These are phyloP conservation scores for Nomada hirtipes DNA, from an alignment of 2,888 invertebrate species.

Conservation along the genomic window DNA sequence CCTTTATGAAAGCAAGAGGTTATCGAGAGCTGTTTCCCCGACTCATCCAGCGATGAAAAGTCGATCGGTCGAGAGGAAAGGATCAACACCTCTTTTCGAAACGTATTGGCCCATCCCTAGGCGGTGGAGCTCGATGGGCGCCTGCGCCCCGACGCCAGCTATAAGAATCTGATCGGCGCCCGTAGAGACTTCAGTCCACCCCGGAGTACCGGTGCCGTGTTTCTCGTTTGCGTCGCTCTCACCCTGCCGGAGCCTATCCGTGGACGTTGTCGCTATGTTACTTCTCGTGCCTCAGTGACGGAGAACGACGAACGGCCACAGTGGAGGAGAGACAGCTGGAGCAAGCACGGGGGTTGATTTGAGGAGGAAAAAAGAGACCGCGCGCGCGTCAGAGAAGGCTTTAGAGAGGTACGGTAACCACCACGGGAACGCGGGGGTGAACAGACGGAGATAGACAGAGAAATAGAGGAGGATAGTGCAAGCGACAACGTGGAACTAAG, in stretches of 20 bases:
- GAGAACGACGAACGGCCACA: constrained; percentile 14
- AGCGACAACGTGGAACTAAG: constrained; percentile 15
- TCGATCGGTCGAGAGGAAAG: constrained; percentile 65
- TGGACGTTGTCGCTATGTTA: constrained; percentile 57
- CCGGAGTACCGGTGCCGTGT: constrained; percentile 73
- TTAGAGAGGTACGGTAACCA: constrained; percentile 4
- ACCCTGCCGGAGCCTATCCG: constrained; percentile 21
- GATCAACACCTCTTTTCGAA: constrained; percentile 70
- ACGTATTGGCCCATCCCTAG: constrained; percentile 62
- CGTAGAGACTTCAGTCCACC: constrained; percentile 75
- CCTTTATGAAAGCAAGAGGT: constrained; percentile 10
- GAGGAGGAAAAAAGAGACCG: background rate
- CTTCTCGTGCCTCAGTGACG: constrained; percentile 58
- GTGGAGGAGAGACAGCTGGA: constrained; percentile 20
- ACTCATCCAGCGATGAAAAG: constrained; percentile 59
- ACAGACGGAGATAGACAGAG: constrained; percentile 13
- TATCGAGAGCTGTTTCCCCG: constrained; percentile 46
- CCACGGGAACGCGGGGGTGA: background rate
- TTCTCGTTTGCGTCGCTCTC: constrained; percentile 13
- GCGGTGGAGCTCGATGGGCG: constrained; percentile 56
- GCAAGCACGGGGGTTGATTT: background rate
- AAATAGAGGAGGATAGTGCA: constrained; percentile 2
- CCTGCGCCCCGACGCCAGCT: constrained; percentile 60
- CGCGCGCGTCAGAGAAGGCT: background rate
- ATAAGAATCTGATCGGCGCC: constrained; percentile 69